Base-by-base conservation (phyloP, 2,113 vertebrate genomes). In the Nycticorax nycticorax region DNA sequence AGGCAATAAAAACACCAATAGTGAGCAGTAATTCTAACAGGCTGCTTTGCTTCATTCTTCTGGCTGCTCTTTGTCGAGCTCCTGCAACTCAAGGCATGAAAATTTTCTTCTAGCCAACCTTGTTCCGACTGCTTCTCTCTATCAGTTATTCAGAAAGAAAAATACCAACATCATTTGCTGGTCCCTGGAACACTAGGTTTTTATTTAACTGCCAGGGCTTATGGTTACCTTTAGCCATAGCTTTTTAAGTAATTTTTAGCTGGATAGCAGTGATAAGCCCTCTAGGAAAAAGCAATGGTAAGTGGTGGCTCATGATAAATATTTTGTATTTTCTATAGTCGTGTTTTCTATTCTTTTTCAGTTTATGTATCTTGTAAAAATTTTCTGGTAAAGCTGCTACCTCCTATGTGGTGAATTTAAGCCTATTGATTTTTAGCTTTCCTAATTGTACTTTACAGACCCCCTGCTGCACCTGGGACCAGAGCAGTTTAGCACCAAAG, bases 381-480 rank as follows among this genome's bases (percentile, higher is more conserved):
- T 5, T 76, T 82, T 79, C 77, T 88, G 60, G 81, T 76, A 94
- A 88, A 95, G 62, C 96, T 76, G 62, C 77, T 94, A 33, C 94
- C 48, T 62, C 52, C 64, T 96, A 8, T 73, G 74, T 66, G 89
- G 77, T 82, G 53, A 95, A 66, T 76, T 78, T 87, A 93, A 93
- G 84, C 85, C 77, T 39, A 76, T 45, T 96, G 96, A 94, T 91
- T 94, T 82, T 81, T 64, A 32, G 62, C 66, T 93, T 79, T 92
- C 62, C 74, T 93, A 92, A 93, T 64, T 87, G 60, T 60, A 63
- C 94, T 96, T 92, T 87, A 94, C 73, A 89, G 66, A 85, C 53
- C 37, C 66, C 56, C 62, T 85, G 9, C 62, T 41, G 81, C 85
- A 68, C 33, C 66, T 88, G 93, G 84, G 92, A 91, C 33, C 73